Conservation (phyloP, 2,797 vertebrate species). For the Enoplosus armatus region DNA sequence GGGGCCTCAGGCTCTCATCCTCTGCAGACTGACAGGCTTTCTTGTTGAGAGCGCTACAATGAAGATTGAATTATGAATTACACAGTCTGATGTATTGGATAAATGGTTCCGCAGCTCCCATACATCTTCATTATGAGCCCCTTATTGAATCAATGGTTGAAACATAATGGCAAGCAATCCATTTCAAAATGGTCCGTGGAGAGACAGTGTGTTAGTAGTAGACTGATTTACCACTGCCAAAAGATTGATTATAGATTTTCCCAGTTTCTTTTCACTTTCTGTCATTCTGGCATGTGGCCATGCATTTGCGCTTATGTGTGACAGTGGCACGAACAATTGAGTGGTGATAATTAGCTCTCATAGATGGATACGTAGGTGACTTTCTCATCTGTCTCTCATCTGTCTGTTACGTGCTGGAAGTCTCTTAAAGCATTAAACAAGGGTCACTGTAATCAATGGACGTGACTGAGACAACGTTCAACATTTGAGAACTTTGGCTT, state of each 20-base stretch:
- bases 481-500: not conserved
- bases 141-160: conserved; percentile 78
- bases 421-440: conserved; percentile 18
- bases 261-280: conserved; percentile 27
- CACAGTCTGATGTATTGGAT: conserved; percentile 77
- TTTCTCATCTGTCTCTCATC: conserved; percentile 11
- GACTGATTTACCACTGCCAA: conserved; percentile 64
- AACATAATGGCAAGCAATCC: conserved; percentile 75
- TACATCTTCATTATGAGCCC: conserved; percentile 83
- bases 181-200: conserved; percentile 71
- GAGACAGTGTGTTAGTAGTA: conserved; percentile 59
- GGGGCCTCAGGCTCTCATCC: conserved; percentile 65
- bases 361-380: conserved; percentile 24
- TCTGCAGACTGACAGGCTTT: conserved; percentile 69
- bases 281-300: conserved; percentile 32
- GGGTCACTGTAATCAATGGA: not conserved
- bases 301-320: conserved; percentile 7
- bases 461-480: not conserved
- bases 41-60: conserved; percentile 71
- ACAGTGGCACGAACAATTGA: conserved; percentile 17
- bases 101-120: conserved; percentile 76
- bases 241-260: conserved; percentile 61
- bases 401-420: not conserved
- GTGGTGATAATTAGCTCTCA: conserved; percentile 30
- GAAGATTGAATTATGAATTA: conserved; percentile 84